phyloP scores from a whole-genome alignment of 2,113 vertebrate genomes.

The Protobothrops flavoviridis region DNA sequence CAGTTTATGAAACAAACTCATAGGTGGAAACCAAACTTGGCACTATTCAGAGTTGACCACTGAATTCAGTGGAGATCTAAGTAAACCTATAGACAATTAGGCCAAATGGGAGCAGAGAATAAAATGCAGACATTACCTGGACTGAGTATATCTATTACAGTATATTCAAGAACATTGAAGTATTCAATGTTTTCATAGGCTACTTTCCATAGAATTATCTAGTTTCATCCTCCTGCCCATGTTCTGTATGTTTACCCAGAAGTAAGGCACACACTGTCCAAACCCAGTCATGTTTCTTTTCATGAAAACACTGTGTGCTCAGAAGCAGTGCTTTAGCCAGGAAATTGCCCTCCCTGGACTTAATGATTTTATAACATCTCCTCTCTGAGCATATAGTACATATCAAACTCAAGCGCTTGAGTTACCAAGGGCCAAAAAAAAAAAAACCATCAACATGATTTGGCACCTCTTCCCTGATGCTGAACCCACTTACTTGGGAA shows the following conservation, averaged over 20 bases:
- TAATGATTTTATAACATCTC: background rate
- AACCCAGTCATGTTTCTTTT: background rate
- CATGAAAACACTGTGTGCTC: background rate
- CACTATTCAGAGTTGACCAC: background rate
- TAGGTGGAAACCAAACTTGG: background rate
- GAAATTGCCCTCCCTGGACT: background rate
- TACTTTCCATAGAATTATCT: background rate
- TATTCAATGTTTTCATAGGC: background rate
- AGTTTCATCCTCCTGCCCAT: background rate
- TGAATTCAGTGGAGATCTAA: background rate
- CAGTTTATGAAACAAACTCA: background rate
- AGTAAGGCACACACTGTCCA: background rate
- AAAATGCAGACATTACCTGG: background rate
- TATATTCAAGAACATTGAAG: background rate
- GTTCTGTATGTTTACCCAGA: background rate
- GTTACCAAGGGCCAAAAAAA: background rate
- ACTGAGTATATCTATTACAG: background rate
- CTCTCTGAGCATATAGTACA: background rate
- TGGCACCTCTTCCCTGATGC: background rate
- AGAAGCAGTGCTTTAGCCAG: background rate
- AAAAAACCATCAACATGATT: background rate
- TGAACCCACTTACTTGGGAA: background rate
- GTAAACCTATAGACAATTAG: background rate
- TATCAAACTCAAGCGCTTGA: background rate
- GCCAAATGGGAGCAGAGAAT: background rate